Percentiles rank a stretch among this genome's conserved stretches.
These are phyloP conservation scores for Tridacna crocea DNA, from an alignment of 2,888 invertebrate species.

Conservation along the genomic window DNA sequence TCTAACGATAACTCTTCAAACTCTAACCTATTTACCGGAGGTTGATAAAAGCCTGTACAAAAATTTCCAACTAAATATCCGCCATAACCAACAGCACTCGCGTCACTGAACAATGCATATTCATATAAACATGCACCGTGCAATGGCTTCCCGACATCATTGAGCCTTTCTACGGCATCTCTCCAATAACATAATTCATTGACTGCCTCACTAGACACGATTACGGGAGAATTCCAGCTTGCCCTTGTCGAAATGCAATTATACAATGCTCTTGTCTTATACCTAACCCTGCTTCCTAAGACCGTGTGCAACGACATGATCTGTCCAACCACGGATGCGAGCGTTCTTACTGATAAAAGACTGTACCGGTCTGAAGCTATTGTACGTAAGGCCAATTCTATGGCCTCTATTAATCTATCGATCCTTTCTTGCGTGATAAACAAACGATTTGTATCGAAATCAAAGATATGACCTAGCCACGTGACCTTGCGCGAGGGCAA, in stretches of 20 bases:
- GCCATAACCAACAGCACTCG: background rate
- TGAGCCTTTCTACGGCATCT: background rate
- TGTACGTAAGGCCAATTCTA: constrained; percentile 2
- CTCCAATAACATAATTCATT: background rate
- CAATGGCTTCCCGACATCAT: background rate
- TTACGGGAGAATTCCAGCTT: background rate
- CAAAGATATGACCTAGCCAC: constrained; percentile 22
- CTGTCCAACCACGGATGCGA: constrained; percentile 11
- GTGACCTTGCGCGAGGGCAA: background rate
- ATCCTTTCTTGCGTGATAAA: constrained; percentile 8
- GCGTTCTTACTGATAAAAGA: background rate
- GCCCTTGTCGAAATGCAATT: background rate
- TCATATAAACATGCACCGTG: background rate
- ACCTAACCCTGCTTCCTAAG: background rate
- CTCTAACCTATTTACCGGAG: no score
- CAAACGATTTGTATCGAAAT: background rate
- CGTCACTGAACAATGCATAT: background rate
- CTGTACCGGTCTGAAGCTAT: background rate
- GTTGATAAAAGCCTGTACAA: no score
- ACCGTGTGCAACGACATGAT: constrained; percentile 15
- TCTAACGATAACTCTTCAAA: no score
- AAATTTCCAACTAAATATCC: background rate
- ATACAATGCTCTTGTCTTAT: background rate
- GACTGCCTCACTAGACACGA: background rate
- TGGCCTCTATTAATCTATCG: background rate